phyloP scores from a whole-genome alignment of 2,113 vertebrate genomes.

The Oryzias woworae region DNA sequence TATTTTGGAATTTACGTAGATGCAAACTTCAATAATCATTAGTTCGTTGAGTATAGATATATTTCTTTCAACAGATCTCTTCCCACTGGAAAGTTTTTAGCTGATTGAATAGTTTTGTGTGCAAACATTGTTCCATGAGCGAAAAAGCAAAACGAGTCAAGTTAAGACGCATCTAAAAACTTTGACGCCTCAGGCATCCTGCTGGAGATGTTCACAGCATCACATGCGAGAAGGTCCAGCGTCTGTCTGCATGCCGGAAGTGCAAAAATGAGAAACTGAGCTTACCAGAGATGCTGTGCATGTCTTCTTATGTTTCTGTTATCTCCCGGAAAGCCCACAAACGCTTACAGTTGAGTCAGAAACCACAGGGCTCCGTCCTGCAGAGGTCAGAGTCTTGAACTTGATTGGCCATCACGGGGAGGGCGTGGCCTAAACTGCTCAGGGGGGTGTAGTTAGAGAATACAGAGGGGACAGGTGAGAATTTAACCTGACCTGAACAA shows the following conservation, averaged over 20 bases:
- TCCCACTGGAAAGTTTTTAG: no score
- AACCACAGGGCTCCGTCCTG: slow-evolving; percentile 9
- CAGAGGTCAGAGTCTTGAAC: slow-evolving; percentile 30
- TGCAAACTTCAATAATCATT: no score
- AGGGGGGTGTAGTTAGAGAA: not conserved
- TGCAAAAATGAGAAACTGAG: not conserved
- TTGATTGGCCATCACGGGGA: slow-evolving; percentile 51
- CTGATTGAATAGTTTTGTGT: not conserved
- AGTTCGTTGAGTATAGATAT: no score
- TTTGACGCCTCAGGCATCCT: not conserved
- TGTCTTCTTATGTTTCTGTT: slow-evolving; percentile 10
- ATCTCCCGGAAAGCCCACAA: slow-evolving; percentile 5
- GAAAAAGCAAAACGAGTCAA: not conserved
- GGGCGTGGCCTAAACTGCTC: slow-evolving; percentile 32
- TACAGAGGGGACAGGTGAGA: slow-evolving; percentile 26
- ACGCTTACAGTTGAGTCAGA: slow-evolving; percentile 7
- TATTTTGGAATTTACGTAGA: no score
- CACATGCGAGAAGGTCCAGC: not conserved
- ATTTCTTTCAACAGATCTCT: no score
- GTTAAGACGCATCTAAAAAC: not conserved
- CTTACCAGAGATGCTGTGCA: slow-evolving; percentile 65
- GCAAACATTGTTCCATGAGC: not conserved
- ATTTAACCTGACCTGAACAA: slow-evolving; percentile 4
- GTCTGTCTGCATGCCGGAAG: not conserved
- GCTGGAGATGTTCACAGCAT: not conserved